Percentiles rank a stretch among this genome's conserved stretches.
phyloP scores from a whole-genome alignment of 2,888 invertebrate genomes.

The Drosophila phalerata region DNA sequence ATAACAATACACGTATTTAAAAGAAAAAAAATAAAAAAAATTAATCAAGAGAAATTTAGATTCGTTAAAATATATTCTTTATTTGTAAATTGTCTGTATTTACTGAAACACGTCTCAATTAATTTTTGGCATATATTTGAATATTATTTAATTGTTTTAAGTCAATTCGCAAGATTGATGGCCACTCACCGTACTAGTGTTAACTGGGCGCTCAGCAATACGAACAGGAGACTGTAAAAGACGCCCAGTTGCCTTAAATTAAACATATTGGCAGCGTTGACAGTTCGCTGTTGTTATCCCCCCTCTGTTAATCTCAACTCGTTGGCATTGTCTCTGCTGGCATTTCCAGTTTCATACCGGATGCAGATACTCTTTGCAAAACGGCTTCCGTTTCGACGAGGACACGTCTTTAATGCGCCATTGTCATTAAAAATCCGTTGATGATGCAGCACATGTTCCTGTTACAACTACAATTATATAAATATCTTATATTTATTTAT shows the following conservation, averaged over 20 bases:
- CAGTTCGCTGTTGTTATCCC: constrained; percentile 41
- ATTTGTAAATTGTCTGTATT: too few species aligned
- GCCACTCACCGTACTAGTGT: constrained; percentile 60
- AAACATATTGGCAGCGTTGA: constrained; percentile 60
- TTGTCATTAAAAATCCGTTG: constrained; percentile 21
- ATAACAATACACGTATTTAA: too few species aligned
- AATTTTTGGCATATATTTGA: too few species aligned
- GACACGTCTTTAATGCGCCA: constrained; percentile 26
- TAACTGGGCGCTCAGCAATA: constrained; percentile 62
- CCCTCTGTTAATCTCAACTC: constrained; percentile 56
- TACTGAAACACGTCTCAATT: too few species aligned
- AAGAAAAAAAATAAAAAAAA: not conserved
- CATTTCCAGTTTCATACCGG: constrained; percentile 66
- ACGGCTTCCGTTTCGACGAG: constrained; percentile 20
- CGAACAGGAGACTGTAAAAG: constrained; percentile 57
- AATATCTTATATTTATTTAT: not conserved
- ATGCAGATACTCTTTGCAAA: constrained; percentile 41
- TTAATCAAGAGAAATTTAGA: too few species aligned
- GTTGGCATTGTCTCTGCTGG: constrained; percentile 62
- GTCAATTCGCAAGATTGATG: too few species aligned
- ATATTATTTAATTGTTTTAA: too few species aligned
- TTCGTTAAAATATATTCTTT: too few species aligned
- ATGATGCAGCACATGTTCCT: constrained; percentile 12
- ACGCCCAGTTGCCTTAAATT: constrained; percentile 50
- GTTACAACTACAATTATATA: constrained; percentile 6